Conservation (phyloP, 2,888 invertebrate genomes). For the Drosophila meridiana region DNA sequence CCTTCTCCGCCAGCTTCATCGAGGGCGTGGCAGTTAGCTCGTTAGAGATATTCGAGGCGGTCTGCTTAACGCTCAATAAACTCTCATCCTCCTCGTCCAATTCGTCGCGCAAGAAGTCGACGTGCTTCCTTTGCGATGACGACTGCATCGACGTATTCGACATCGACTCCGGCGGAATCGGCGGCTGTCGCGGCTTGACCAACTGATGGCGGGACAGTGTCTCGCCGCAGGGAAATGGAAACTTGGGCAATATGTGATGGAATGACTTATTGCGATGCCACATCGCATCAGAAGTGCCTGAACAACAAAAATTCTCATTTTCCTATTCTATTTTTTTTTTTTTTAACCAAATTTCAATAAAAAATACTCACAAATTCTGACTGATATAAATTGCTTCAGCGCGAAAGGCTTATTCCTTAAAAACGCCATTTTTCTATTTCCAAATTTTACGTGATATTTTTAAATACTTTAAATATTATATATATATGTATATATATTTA, state of each 20-base stretch:
- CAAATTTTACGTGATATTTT: background rate
- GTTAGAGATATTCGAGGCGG: too few relatives aligned
- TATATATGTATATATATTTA: constrained; percentile 1
- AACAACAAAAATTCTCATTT: too few relatives aligned
- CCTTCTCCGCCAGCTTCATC: background rate
- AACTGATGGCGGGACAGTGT: constrained; percentile 1
- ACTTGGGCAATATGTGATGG: constrained; percentile 5
- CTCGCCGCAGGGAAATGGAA: constrained; percentile 25
- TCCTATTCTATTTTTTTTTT: background rate
- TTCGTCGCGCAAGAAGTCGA: constrained; percentile 2
- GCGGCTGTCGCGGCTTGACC: constrained; percentile 11
- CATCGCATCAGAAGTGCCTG: background rate
- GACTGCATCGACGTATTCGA: too few relatives aligned
- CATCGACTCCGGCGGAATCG: background rate
- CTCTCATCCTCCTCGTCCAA: background rate
- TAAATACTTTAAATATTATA: background rate
- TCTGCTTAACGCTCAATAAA: background rate
- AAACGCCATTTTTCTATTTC: background rate
- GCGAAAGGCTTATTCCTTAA: background rate
- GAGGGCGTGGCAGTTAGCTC: background rate
- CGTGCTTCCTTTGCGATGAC: background rate
- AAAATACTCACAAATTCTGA: constrained; percentile 3
- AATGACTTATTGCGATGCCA: background rate
- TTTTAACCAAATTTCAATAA: background rate
- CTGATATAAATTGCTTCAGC: background rate